Base-by-base conservation (phyloP, 2,113 vertebrate genomes). In the Sorex fumeus region DNA sequence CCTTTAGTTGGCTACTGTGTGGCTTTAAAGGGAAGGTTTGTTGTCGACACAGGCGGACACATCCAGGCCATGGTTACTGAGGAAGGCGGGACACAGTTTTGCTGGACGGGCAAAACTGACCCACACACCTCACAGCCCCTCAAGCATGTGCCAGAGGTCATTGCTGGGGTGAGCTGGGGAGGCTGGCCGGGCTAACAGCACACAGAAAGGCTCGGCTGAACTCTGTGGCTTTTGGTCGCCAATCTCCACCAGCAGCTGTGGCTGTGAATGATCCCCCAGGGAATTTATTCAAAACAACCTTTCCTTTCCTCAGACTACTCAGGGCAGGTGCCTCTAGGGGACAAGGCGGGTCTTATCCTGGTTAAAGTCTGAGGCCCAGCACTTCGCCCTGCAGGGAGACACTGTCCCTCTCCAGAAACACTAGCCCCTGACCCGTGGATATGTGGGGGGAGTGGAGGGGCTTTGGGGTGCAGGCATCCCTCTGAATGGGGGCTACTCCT, bases 231-330 rank as follows among this genome's bases (percentile, higher is more conserved):
- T 78, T 92, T 1, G 25, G 50, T 8, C 47, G 47, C 27, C n/a
- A 72, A 66, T 32, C 45, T 75, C 75, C 86, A 92, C 83, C 45
- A 92, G 76, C 92, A 87, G 86, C 32, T 60, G 53, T 7, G 1
- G 8, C 75, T 94, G 79, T 36, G 80, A 81, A 43, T 47, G 40
- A n/a, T n/a, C 13, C 43, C 21, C 16, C 16, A 30, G 27, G 88
- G 16, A 57, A 92, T 28, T 45, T 40, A 47, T 53, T 80, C 60
- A 23, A 87, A 90, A 77, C 50, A 9, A 88, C 23, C 30, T 76
- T 69, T 53, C 25, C 69, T 87, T 16, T 50, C 32, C 16, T 69
- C 1, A 40, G 28, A 25, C 21, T 72, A 72, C 72, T 34, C 25
- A 27, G 40, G 40, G 40, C 40, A 40, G 40, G 40, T 40, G 3